Percentiles rank a stretch among this genome's conserved stretches.
phyloP scores from a whole-genome alignment of 2,797 vertebrate species.

The Malurus leucopterus region DNA sequence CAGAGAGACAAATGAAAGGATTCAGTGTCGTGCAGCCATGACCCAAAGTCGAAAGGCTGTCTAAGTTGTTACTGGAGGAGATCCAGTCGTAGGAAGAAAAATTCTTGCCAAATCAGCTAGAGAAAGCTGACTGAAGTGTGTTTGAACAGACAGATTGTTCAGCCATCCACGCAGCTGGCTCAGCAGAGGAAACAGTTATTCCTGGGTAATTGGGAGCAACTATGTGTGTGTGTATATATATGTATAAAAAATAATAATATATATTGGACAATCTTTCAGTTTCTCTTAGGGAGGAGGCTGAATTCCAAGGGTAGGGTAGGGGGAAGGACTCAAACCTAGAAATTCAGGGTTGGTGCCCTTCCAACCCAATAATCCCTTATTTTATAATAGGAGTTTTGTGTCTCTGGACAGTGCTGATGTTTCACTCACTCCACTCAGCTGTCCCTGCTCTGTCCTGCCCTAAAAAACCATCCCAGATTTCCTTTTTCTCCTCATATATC shows the following conservation, averaged over 20 bases:
- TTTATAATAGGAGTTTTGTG: background rate
- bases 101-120: conserved; percentile 42
- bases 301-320: background rate
- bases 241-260: background rate
- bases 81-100: conserved; percentile 35
- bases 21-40: conserved; percentile 7
- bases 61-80: conserved; percentile 46
- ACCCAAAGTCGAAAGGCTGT: conserved; percentile 33
- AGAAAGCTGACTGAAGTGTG: conserved; percentile 18
- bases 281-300: background rate
- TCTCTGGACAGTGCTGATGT: background rate
- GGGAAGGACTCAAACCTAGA: background rate
- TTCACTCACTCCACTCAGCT: background rate
- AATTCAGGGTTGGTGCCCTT: background rate
- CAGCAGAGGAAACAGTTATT: conserved; percentile 28
- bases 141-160: conserved; percentile 54
- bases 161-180: conserved; percentile 40
- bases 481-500: background rate
- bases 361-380: background rate
- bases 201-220: conserved; percentile 36
- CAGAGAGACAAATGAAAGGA: conserved; percentile 19
- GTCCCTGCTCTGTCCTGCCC: background rate
- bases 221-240: background rate
- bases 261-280: background rate
- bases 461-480: background rate